These are phyloP conservation scores for Drosophila diplacantha DNA, from an alignment of 2,888 invertebrate species.

Conservation along the genomic window DNA sequence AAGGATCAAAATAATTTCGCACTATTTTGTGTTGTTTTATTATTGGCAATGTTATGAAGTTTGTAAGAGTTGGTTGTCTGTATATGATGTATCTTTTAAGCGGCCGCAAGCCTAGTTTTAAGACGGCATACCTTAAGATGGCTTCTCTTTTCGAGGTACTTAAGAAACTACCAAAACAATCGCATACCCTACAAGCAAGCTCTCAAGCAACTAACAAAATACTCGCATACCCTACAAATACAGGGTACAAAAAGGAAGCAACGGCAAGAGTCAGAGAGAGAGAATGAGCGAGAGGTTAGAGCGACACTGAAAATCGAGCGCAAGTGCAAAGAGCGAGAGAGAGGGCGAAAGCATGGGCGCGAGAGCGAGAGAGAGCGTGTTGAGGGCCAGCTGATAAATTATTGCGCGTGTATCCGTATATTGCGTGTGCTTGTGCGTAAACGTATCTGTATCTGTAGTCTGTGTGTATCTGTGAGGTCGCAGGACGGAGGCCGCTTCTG, in stretches of 20 bases:
- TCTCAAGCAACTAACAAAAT: not conserved
- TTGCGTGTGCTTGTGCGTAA: slow-evolving; percentile 36
- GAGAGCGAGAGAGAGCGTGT: slow-evolving; percentile 24
- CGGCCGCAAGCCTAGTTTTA: no score
- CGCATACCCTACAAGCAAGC: no score
- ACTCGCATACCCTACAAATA: not conserved
- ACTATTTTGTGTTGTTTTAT: no score
- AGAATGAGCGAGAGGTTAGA: slow-evolving; percentile 13
- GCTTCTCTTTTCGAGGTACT: no score
- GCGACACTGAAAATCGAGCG: slow-evolving; percentile 63
- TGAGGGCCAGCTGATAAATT: slow-evolving; percentile 69
- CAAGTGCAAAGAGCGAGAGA: slow-evolving; percentile 48
- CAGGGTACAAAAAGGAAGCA: slow-evolving; percentile 30
- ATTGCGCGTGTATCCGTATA: slow-evolving; percentile 26
- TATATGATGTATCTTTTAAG: no score
- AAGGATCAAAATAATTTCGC: not conserved
- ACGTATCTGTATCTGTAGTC: slow-evolving; percentile 3
- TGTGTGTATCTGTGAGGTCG: slow-evolving; percentile 33
- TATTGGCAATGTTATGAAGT: no score
- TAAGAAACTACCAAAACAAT: no score
- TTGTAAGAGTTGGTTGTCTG: no score
- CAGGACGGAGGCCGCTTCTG: slow-evolving; percentile 38
- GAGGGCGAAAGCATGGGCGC: slow-evolving; percentile 12
- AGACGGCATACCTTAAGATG: no score
- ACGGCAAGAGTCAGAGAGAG: slow-evolving; percentile 18